Evolutionary conservation across 2,888 invertebrate genomes (phyloP).

Genomic region (Andricus curvator): DNA sequence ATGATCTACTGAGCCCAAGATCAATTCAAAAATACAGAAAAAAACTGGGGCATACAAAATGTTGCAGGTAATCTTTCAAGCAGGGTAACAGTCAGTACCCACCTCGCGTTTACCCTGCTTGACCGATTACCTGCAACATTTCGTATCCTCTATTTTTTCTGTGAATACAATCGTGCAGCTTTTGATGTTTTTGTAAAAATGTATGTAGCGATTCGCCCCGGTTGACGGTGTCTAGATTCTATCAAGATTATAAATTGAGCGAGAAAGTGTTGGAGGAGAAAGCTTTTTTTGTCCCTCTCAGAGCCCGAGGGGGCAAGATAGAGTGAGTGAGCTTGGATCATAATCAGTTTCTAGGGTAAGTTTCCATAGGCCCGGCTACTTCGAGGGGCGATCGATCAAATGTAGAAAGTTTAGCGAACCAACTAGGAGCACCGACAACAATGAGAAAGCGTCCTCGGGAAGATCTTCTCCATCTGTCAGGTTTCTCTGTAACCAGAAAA

Average conservation of each 20-base stretch:
- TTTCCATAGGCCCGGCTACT: conserved; percentile 22
- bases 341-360: conserved; percentile 20
- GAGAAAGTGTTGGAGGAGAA: neutral
- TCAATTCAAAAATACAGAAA: too few species aligned
- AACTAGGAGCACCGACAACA: conserved; percentile 89
- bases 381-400: conserved; percentile 60
- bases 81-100: too few species aligned
- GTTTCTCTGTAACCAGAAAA: conserved; percentile 70
- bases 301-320: neutral
- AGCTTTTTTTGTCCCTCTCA: neutral
- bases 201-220: too few species aligned
- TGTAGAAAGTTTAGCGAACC: conserved; percentile 80
- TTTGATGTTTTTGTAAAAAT: too few species aligned
- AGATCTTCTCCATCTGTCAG: conserved; percentile 82
- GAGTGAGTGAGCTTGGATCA: conserved; percentile 7
- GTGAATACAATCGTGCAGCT: too few species aligned
- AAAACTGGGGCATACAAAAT: too few species aligned
- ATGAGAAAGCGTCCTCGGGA: conserved; percentile 86
- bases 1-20: too few species aligned
- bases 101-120: too few species aligned
- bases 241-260: conserved; percentile 2
- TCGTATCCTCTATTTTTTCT: too few species aligned
- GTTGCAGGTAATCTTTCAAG: too few species aligned
- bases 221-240: neutral
- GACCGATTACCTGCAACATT: too few species aligned